These are phyloP conservation scores for Erebia aethiops DNA, from an alignment of 2,888 invertebrate genomes.

Conservation along the genomic window DNA sequence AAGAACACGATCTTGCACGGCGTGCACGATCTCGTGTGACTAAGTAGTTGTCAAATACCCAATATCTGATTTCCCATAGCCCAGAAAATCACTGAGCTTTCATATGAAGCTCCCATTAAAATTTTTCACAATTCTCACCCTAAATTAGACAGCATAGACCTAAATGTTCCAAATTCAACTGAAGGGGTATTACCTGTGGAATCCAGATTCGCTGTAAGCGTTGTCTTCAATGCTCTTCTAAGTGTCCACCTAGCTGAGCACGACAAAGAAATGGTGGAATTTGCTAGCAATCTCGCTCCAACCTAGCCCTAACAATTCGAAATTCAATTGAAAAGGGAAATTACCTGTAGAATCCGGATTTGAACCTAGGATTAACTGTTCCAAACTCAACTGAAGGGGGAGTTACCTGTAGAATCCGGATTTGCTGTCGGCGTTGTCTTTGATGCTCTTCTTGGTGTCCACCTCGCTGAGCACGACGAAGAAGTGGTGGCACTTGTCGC, in stretches of 20 bases:
- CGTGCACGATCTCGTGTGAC: no score
- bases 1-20: no score
- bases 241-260: conserved; percentile 95
- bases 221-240: conserved; percentile 93
- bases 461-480: conserved; percentile 97
- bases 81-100: no score
- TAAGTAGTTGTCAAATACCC: no score
- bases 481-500: conserved; percentile 99
- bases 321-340: no score
- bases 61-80: no score
- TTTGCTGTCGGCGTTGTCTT: conserved; percentile 89
- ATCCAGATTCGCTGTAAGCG: conserved; percentile 86
- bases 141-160: no score
- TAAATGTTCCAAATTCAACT: no score
- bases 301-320: no score
- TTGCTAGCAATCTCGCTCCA: conserved; percentile 69
- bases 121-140: no score
- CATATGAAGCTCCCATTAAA: no score
- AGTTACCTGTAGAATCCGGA: conserved; percentile 84
- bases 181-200: conserved; percentile 70
- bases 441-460: conserved; percentile 93
- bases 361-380: conserved; percentile 49
- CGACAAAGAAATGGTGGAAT: conserved; percentile 98
- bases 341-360: conserved; percentile 85
- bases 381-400: no score